phyloP scores from a whole-genome alignment of 2,888 invertebrate genomes.

The Caenorhabditis wallacei region DNA sequence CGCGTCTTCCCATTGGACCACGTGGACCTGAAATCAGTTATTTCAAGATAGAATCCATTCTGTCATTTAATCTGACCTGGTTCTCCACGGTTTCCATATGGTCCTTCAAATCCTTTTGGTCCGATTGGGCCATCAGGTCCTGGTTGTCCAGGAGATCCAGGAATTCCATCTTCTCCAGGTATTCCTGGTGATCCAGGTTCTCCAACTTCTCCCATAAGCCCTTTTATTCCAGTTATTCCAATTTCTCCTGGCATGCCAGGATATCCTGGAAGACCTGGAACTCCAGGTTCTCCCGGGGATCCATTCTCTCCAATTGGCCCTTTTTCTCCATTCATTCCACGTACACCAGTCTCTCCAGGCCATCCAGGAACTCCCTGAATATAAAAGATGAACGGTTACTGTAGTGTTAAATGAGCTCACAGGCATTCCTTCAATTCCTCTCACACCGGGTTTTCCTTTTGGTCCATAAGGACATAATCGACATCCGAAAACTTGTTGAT shows the following conservation, averaged over 20 bases:
- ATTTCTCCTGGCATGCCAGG: slow-evolving; percentile 56
- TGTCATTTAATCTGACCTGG: slow-evolving; percentile 12
- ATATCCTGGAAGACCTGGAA: slow-evolving; percentile 55
- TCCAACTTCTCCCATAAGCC: slow-evolving; percentile 57
- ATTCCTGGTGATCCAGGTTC: slow-evolving; percentile 56
- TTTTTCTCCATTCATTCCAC: slow-evolving; percentile 58
- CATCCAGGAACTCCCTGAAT: slow-evolving; percentile 57
- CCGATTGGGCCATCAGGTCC: slow-evolving; percentile 48
- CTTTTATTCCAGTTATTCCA: slow-evolving; percentile 65
- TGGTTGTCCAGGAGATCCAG: slow-evolving; percentile 51
- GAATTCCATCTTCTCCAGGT: slow-evolving; percentile 52
- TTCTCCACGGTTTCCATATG: slow-evolving; percentile 46
- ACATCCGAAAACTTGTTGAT: slow-evolving; percentile 65
- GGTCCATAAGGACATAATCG: slow-evolving; percentile 71
- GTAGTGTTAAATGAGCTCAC: neutral
- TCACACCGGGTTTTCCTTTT: slow-evolving; percentile 65
- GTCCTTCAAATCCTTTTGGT: slow-evolving; percentile 38
- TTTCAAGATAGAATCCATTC: neutral
- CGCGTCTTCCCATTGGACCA: slow-evolving; percentile 58
- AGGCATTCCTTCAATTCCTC: slow-evolving; percentile 53
- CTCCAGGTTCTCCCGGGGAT: slow-evolving; percentile 50
- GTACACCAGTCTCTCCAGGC: slow-evolving; percentile 58
- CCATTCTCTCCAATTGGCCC: slow-evolving; percentile 64
- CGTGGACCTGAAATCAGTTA: slow-evolving; percentile 28
- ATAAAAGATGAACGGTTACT: neutral